Base-by-base conservation (phyloP, 2,797 vertebrate genomes). In the Brachyalestes nurse region DNA sequence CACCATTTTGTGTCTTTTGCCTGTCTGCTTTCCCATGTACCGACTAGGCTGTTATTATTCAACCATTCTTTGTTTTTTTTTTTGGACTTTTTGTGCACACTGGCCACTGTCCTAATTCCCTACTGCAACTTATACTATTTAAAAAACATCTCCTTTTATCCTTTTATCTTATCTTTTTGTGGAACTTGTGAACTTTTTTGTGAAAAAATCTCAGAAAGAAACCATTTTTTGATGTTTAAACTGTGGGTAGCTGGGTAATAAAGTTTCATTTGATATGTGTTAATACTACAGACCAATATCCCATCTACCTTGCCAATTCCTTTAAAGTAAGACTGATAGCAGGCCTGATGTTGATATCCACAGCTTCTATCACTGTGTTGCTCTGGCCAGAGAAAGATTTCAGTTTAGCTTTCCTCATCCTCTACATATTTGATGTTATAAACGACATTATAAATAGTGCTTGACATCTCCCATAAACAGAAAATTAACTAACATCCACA, bases 401-500 rank as follows among this genome's bases (percentile, higher is more conserved):
- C 23, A 58, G 28, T n/a, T 34, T 79, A 78, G 38, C 62, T 73
- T 47, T 40, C 58, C 72, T 77, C 55, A 77, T 84, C 51, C 62
- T 74, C 71, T 74, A n/a, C n/a, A 57, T 21, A 58, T 74, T 74
- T 66, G 21, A 42, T 42, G 7, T 57, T 4, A 73, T 34, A 34
- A 71, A 80, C 61, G 67, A n/a, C 74, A 80, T 84, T 84, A 86
- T 80, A 80, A 84, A 86, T 82, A 80, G 78, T 84, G 17, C 78
- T 78, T 82, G 77, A 84, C 78, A 72, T 51, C 80, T 58, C 38
- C 82, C 85, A 82, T 84, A 82, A 84, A 82, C 81, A 86, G 80
- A 84, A 86, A 84, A 82, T 84, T 75, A 84, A 82, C 84, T 86
- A 86, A 86, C 85, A 82, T 84, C 77, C 61, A 78, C 47, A 85